Conservation (phyloP, 2,888 invertebrate genomes). For the Lithophane leautieri region DNA sequence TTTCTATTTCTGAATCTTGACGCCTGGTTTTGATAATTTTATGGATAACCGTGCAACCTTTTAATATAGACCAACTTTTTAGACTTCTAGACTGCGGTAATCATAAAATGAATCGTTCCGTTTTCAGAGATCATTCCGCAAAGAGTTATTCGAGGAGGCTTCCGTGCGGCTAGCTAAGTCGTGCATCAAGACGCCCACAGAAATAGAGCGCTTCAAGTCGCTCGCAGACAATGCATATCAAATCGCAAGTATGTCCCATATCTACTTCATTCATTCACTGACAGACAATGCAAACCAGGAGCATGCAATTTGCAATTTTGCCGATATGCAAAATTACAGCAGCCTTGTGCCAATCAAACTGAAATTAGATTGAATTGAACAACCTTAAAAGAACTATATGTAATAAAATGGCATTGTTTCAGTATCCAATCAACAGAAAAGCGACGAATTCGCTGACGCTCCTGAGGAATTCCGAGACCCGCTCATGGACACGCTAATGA, state of each 20-base stretch:
- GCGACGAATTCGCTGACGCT: conserved; percentile 98
- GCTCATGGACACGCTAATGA: conserved; percentile 99
- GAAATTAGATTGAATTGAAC: neutral
- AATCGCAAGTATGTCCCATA: conserved; percentile 90
- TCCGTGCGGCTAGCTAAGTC: conserved; percentile 95
- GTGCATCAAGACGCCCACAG: conserved; percentile 95
- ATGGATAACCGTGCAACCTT: neutral
- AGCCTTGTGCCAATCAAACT: neutral
- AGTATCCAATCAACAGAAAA: conserved; percentile 95
- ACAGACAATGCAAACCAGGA: neutral
- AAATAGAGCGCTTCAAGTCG: conserved; percentile 96
- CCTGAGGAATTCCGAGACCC: conserved; percentile 99
- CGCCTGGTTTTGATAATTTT: neutral
- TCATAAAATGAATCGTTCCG: neutral
- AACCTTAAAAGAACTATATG: neutral
- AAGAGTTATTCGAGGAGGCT: conserved; percentile 97
- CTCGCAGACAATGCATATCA: conserved; percentile 94
- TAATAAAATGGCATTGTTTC: conserved; percentile 53
- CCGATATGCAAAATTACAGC: neutral
- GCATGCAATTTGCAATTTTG: neutral
- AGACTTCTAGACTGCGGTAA: neutral
- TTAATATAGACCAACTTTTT: neutral
- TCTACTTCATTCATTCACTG: neutral
- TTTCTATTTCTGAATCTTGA: neutral
- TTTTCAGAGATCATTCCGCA: conserved; percentile 96